Base-by-base conservation (phyloP, 2,113 vertebrate genomes). In the Camelus dromedarius region DNA sequence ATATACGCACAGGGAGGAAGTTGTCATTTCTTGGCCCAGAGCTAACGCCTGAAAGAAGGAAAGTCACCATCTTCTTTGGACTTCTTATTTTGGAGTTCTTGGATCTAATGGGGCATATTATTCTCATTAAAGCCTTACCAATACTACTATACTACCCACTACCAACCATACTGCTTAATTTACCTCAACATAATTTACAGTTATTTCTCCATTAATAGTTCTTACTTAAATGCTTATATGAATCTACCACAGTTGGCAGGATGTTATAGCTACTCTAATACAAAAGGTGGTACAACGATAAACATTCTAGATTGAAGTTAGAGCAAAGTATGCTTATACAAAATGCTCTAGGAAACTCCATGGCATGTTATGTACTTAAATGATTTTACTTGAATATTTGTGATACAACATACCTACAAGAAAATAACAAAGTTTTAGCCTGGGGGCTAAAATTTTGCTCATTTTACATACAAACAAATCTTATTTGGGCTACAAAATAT, bases 71-170 rank as follows among this genome's bases (percentile, higher is more conserved):
- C 28, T 67, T 72, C 48, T 93, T 77, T 66, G 62, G 30, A 42
- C 19, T 66, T 83, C 88, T 81, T 38, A 56, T 87, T 90, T 88
- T 50, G 50, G 86, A 93, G 87, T 70, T 95, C 52, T 84, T 95
- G 8, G 7, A 46, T 88, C 30, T 81, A n/a, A 8, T 67, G 11
- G 16, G 46, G 26, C 10, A 91, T 93, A 46, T 64, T 75, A 46
- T 91, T 93, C 56, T 95, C 76, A 88, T 60, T 89, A 76, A 95
- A 69, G 22, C 15, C 28, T 8, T 38, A 91, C n/a, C 48, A 85
- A 9, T 80, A 93, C 30, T 35, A 96, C n/a, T 35, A 64, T 75
- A 96, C 9, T 79, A 79, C 66, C 38, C n/a, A 64, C 35, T 89
- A 48, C n/a, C 52, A 95, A 84, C 12, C 28, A 69, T 18, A 35